phyloP scores from a whole-genome alignment of 2,888 invertebrate genomes.

The Callinectes sapidus region DNA sequence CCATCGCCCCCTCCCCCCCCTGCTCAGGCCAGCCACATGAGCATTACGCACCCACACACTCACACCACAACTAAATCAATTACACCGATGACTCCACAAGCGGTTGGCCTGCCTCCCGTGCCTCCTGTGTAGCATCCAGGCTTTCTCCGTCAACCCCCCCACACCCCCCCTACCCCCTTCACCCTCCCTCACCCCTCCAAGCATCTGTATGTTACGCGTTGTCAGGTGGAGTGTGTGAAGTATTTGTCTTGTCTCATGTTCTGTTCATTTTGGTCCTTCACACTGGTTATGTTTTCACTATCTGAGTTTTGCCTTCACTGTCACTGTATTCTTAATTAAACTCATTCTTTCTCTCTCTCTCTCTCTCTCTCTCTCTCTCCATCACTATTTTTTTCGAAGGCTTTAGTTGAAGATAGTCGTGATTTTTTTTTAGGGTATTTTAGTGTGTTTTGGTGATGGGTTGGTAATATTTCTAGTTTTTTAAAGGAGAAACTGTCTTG shows the following conservation, averaged over 20 bases:
- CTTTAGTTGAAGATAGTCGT: too few species aligned
- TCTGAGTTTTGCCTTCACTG: too few species aligned
- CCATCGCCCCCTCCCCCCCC: not conserved
- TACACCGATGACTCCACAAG: not conserved
- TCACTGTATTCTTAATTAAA: too few species aligned
- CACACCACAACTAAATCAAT: not conserved
- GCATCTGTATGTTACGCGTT: not conserved
- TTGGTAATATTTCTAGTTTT: too few species aligned
- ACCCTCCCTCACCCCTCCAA: not conserved
- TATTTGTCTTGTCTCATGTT: too few species aligned
- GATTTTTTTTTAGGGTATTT: too few species aligned
- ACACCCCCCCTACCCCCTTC: not conserved
- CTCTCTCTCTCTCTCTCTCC: too few species aligned
- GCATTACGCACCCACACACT: not conserved
- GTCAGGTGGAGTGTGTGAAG: not conserved
- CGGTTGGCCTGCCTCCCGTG: not conserved
- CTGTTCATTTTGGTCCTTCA: too few species aligned
- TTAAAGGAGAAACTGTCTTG: too few species aligned
- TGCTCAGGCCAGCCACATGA: not conserved
- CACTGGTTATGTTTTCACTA: not conserved
- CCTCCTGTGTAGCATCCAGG: not conserved
- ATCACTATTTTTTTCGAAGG: too few species aligned
- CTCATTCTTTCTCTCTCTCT: too few species aligned
- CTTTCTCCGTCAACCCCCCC: not conserved
- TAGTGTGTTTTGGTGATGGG: too few species aligned